A percentile compares a stretch with the other conserved stretches of the same genome.
Conservation (phyloP, 2,888 invertebrate species). For the Lycia hirtaria region DNA sequence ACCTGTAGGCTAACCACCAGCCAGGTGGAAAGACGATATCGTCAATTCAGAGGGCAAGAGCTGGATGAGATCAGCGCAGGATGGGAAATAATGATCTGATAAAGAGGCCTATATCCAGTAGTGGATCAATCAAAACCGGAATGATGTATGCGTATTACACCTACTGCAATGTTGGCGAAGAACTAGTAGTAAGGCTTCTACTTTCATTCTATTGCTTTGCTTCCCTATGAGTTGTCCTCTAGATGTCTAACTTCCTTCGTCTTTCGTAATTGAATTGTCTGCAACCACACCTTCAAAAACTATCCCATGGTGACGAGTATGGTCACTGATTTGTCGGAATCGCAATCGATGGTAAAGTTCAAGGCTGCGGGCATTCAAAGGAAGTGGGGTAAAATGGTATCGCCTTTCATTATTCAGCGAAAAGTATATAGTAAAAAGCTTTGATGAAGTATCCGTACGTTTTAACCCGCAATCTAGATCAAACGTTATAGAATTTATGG, state of each 20-base stretch:
- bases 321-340: constrained; percentile 31
- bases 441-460: not conserved
- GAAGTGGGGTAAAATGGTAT: constrained; percentile 24
- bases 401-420: constrained; percentile 19
- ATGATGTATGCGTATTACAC: too few species aligned
- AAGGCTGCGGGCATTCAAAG: constrained; percentile 41
- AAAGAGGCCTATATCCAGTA: too few species aligned
- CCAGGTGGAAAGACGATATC: too few species aligned
- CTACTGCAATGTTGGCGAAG: too few species aligned
- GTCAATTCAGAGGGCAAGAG: too few species aligned
- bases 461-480: not conserved
- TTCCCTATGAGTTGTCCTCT: not conserved
- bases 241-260: not conserved
- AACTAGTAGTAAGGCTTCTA: not conserved
- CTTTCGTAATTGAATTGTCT: not conserved
- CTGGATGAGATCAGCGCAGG: too few species aligned
- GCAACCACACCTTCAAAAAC: not conserved
- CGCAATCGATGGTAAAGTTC: constrained; percentile 53
- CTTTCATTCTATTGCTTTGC: not conserved
- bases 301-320: not conserved
- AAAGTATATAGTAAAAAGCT: not conserved
- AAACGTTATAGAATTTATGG: not conserved
- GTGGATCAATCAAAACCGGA: too few species aligned
- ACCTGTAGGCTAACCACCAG: too few species aligned
- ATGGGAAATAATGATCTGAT: too few species aligned